phyloP scores from a whole-genome alignment of 2,113 vertebrate species.

The Ondatra zibethicus region DNA sequence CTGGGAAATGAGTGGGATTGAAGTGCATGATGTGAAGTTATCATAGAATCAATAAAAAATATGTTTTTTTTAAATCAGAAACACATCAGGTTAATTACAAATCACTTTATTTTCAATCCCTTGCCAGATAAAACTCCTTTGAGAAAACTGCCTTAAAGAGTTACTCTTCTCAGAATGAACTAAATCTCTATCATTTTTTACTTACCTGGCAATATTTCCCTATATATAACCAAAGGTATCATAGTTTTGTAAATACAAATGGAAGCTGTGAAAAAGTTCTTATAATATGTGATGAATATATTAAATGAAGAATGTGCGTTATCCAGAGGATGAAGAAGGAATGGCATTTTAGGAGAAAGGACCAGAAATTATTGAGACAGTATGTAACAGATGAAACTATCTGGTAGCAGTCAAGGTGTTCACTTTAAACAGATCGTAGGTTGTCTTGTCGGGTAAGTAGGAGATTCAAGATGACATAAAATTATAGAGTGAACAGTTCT shows the following conservation, averaged over 20 bases:
- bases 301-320: not conserved
- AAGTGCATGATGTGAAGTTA: not conserved
- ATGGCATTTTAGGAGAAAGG: not conserved
- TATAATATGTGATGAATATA: not conserved
- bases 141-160: not conserved
- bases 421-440: not conserved
- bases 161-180: not conserved
- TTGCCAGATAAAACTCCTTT: not conserved
- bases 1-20: not conserved
- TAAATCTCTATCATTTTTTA: not conserved
- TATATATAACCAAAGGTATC: not conserved
- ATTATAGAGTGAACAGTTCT: not conserved
- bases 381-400: not conserved
- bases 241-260: not conserved
- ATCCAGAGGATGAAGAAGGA: not conserved
- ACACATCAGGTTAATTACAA: not conserved
- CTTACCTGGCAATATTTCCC: not conserved
- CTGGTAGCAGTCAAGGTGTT: not conserved
- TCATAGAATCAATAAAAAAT: not conserved
- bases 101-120: not conserved
- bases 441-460: not conserved
- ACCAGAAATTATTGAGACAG: not conserved
- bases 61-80: not conserved
- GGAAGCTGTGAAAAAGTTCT: not conserved
- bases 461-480: not conserved